phyloP scores from a whole-genome alignment of 1,140 invertebrate species.

The Teleogryllus occipitalis region DNA sequence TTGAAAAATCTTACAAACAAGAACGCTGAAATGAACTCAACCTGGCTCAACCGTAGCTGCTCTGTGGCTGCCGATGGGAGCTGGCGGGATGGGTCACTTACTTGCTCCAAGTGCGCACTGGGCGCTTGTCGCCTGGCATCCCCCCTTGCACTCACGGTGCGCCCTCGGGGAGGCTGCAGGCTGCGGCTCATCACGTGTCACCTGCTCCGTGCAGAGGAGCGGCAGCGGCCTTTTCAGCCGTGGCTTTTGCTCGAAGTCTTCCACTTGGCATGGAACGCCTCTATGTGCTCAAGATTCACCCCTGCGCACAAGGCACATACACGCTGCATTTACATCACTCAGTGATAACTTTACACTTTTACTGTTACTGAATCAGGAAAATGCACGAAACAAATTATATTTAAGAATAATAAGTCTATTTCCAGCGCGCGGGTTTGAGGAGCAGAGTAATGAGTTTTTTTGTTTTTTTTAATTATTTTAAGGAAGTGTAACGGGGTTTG shows the following conservation, averaged over 20 bases:
- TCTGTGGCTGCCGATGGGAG: neutral
- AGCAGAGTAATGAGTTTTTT: too few relatives aligned
- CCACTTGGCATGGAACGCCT: constrained; percentile 58
- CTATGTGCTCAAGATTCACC: constrained; percentile 54
- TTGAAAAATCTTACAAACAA: neutral
- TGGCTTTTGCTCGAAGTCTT: constrained; percentile 53
- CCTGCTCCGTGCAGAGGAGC: neutral
- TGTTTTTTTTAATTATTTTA: too few relatives aligned
- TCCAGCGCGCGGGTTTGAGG: too few relatives aligned
- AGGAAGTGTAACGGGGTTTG: too few relatives aligned
- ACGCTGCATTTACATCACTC: too few relatives aligned
- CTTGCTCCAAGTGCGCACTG: neutral
- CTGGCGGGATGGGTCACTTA: neutral
- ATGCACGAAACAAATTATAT: too few relatives aligned
- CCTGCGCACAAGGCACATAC: constrained; percentile 35
- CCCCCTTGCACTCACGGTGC: neutral
- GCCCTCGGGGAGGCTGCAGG: neutral
- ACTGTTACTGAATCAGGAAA: too few relatives aligned
- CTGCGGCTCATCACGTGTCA: neutral
- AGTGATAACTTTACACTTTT: too few relatives aligned
- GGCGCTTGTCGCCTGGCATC: neutral
- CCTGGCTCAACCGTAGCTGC: neutral
- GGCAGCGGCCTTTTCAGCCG: constrained; percentile 42
- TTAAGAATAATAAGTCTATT: too few relatives aligned
- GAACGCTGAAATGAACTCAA: neutral